Percentiles rank a stretch among this genome's conserved stretches.
phyloP scores from a whole-genome alignment of 2,113 vertebrate genomes.

The Herpailurus yagouaroundi region DNA sequence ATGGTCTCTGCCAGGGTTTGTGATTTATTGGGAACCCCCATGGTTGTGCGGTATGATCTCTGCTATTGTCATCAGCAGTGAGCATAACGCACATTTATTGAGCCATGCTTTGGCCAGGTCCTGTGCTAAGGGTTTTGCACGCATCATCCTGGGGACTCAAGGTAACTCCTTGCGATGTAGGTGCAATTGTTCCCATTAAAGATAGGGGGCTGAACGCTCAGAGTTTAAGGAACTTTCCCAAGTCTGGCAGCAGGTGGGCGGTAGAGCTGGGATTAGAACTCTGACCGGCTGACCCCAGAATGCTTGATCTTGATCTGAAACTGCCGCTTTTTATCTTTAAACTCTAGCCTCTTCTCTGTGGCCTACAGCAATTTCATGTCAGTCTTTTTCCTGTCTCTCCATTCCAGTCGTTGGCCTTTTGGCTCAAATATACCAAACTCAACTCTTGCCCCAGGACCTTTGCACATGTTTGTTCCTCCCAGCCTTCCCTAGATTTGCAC shows the following conservation, averaged over 20 bases:
- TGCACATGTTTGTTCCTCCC: not conserved
- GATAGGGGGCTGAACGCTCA: not conserved
- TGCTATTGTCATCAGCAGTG: not conserved
- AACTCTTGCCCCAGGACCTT: not conserved
- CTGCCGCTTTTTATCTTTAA: not conserved
- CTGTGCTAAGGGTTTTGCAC: not conserved
- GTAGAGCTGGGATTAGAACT: not conserved
- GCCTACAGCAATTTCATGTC: not conserved
- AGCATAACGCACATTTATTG: fast-evolving
- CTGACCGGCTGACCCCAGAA: not conserved
- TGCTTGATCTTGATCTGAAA: not conserved
- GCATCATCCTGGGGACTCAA: not conserved
- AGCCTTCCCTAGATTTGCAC: not conserved
- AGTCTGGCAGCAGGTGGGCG: not conserved
- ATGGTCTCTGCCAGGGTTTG: not conserved
- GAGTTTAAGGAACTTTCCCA: not conserved
- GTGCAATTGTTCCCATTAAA: not conserved
- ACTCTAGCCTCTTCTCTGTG: not conserved
- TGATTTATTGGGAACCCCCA: not conserved
- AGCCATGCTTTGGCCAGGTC: not conserved
- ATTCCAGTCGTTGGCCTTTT: not conserved
- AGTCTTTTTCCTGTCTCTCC: not conserved
- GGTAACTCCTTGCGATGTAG: not conserved
- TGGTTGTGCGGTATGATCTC: too few relatives aligned
- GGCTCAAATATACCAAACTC: not conserved